Percentiles rank a stretch among this genome's conserved stretches.
Conservation (phyloP, 2,113 vertebrate species). For the Xyrauchen texanus region DNA sequence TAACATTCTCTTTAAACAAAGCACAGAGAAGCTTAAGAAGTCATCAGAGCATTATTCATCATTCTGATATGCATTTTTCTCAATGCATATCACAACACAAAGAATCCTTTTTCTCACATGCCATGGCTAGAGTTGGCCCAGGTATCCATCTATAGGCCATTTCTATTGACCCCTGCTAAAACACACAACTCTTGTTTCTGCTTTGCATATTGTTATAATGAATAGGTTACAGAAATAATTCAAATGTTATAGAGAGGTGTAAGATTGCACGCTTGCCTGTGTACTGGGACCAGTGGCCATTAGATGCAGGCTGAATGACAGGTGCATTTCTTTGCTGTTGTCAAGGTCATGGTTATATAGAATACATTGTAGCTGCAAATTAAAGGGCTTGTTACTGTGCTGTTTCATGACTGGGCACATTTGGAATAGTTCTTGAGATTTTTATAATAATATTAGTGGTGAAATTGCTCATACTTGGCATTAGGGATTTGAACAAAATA, state of each 20-base stretch:
- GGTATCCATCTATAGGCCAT: too few species aligned
- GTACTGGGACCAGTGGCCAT: too few species aligned
- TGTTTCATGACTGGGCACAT: too few species aligned
- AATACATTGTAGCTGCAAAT: too few species aligned
- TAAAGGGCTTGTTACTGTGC: too few species aligned
- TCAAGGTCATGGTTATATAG: conserved; percentile 4
- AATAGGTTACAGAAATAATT: not conserved
- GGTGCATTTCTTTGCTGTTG: not conserved
- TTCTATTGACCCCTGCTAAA: not conserved
- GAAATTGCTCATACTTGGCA: too few species aligned
- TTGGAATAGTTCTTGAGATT: too few species aligned
- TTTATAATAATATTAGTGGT: too few species aligned
- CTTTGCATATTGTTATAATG: not conserved
- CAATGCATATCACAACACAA: not conserved
- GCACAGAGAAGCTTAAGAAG: not conserved
- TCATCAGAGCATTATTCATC: not conserved
- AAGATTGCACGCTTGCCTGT: not conserved
- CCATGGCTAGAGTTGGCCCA: too few species aligned
- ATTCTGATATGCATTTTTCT: not conserved
- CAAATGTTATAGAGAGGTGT: conserved; percentile 8
- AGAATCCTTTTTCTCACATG: not conserved
- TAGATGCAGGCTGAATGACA: not conserved
- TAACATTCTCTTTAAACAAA: not conserved
- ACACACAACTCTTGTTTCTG: not conserved
- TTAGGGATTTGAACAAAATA: too few species aligned